Percentiles rank a stretch among this genome's conserved stretches.
phyloP scores from a whole-genome alignment of 2,888 invertebrate species.

The Chaetoderma sp. region DNA sequence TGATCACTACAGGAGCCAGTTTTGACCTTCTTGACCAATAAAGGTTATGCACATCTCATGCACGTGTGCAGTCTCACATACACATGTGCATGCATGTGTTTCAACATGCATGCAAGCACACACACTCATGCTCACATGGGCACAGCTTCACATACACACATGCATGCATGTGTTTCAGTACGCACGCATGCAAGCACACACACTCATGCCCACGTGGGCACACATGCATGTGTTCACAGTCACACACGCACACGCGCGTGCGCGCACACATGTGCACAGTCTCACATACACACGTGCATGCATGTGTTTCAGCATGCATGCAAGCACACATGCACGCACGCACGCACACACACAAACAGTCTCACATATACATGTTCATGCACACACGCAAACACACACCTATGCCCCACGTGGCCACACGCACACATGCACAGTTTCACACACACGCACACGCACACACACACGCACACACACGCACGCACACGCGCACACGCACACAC shows the following conservation, averaged over 20 bases:
- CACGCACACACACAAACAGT: no score
- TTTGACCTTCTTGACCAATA: no score
- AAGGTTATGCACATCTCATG: no score
- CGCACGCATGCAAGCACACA: background rate
- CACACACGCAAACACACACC: background rate
- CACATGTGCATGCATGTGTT: background rate
- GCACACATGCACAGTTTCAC: background rate
- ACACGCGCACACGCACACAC: constrained; percentile 2
- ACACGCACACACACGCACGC: background rate
- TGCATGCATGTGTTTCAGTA: background rate
- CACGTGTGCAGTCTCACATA: no score
- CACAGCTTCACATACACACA: background rate
- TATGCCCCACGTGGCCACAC: no score
- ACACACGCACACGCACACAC: no score
- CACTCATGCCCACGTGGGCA: background rate
- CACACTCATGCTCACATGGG: no score
- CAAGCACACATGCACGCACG: no score
- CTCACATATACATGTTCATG: background rate
- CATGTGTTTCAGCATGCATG: no score
- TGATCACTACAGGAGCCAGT: no score
- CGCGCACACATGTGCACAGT: background rate
- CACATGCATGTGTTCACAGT: background rate
- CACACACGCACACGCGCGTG: background rate
- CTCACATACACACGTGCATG: background rate
- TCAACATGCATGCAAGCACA: background rate